These are phyloP conservation scores for Holotrichia oblita DNA, from an alignment of 1,140 invertebrate species.

Conservation along the genomic window DNA sequence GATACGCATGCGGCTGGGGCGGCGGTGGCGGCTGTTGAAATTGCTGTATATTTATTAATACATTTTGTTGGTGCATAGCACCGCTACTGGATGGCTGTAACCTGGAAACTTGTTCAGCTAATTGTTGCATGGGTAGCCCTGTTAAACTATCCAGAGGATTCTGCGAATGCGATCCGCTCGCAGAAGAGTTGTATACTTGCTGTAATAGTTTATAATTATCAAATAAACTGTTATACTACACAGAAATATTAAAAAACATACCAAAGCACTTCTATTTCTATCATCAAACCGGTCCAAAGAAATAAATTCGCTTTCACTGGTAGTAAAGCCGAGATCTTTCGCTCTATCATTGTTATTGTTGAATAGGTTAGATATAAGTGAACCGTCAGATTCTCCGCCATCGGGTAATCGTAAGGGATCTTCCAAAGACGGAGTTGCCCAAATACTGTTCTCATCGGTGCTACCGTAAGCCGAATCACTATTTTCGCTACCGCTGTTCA, in stretches of 20 bases:
- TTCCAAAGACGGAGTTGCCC: constrained; percentile 53
- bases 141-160: constrained; percentile 54
- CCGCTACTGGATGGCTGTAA: constrained; percentile 51
- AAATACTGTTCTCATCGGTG: constrained; percentile 39
- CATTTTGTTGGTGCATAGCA: constrained; percentile 60
- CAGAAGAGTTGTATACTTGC: constrained; percentile 57
- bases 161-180: constrained; percentile 37
- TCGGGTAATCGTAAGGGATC: constrained; percentile 57
- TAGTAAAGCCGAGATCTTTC: constrained; percentile 58
- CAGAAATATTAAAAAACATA: constrained; percentile 42
- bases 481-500: constrained; percentile 30
- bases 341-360: constrained; percentile 57
- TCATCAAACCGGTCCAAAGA: constrained; percentile 57
- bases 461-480: constrained; percentile 3
- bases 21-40: constrained; percentile 56
- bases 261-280: constrained; percentile 54
- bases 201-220: constrained; percentile 45
- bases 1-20: constrained; percentile 49
- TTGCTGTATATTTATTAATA: constrained; percentile 61
- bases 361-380: constrained; percentile 54
- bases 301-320: constrained; percentile 58
- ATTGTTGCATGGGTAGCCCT: constrained; percentile 58
- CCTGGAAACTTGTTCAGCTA: constrained; percentile 59
- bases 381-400: constrained; percentile 48
- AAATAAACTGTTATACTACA: constrained; percentile 2